Percentiles rank a stretch among this genome's conserved stretches.
These are phyloP conservation scores for Xiphophorus couchianus DNA, from an alignment of 2,113 vertebrate genomes.

Conservation along the genomic window DNA sequence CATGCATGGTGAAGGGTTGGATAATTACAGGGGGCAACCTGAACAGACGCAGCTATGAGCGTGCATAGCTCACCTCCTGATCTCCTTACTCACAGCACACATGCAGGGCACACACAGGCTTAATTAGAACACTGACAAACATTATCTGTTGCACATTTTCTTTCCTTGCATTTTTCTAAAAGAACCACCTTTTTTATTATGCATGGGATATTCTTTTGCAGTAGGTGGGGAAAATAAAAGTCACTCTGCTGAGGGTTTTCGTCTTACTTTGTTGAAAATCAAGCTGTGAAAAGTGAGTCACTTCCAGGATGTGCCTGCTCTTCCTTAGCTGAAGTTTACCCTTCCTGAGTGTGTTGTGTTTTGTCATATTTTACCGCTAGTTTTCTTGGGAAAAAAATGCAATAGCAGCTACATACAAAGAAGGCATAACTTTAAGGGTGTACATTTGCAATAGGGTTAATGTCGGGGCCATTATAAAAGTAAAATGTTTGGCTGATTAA, in stretches of 20 bases:
- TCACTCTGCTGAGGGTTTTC: conserved; percentile 34
- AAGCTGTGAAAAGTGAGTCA: conserved; percentile 25
- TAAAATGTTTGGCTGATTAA: too few species aligned
- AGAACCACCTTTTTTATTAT: not conserved
- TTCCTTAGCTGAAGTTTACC: conserved; percentile 20
- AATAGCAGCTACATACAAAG: not conserved
- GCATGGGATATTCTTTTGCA: not conserved
- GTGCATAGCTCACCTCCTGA: conserved; percentile 14
- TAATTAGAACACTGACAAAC: not conserved
- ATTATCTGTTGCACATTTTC: not conserved
- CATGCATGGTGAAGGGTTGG: conserved; percentile 24
- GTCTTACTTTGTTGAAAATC: conserved; percentile 13
- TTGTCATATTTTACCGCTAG: not conserved
- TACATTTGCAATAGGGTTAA: too few species aligned
- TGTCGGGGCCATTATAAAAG: too few species aligned
- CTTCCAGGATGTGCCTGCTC: conserved; percentile 40
- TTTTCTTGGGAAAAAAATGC: not conserved
- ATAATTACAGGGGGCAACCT: conserved; percentile 55
- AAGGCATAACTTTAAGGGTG: too few species aligned
- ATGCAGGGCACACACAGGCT: not conserved
- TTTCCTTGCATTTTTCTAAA: not conserved
- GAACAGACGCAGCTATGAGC: conserved; percentile 14
- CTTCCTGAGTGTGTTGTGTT: not conserved
- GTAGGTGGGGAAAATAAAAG: conserved; percentile 34
- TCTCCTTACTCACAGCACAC: not conserved